Conservation (phyloP, 2,888 invertebrate species). For the Horisme vitalbata region DNA sequence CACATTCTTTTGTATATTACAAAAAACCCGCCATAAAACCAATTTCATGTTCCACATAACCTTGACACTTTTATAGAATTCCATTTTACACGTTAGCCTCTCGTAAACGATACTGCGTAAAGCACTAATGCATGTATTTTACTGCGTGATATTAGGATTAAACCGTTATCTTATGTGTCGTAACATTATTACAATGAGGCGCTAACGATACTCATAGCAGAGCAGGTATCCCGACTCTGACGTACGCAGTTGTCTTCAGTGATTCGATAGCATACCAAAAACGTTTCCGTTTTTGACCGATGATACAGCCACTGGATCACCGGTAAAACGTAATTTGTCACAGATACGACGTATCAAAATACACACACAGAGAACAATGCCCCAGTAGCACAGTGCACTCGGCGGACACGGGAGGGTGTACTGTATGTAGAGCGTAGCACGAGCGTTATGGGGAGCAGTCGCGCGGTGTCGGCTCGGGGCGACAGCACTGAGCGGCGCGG, state of each 20-base stretch:
- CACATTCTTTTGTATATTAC: constrained; percentile 21
- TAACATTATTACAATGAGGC: constrained; percentile 63
- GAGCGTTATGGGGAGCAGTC: constrained; percentile 29
- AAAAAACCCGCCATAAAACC: constrained; percentile 35
- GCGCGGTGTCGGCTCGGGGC: constrained; percentile 32
- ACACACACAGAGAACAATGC: constrained; percentile 61
- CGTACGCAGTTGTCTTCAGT: constrained; percentile 44
- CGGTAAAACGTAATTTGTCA: constrained; percentile 40
- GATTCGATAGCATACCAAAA: constrained; percentile 64
- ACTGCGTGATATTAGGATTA: constrained; percentile 73
- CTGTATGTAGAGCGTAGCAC: constrained; percentile 24
- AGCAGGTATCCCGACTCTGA: constrained; percentile 39
- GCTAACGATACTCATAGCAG: constrained; percentile 44
- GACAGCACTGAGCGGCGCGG: constrained; percentile 52
- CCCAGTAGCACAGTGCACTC: constrained; percentile 65
- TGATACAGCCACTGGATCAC: constrained; percentile 38
- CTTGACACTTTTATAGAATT: constrained; percentile 55
- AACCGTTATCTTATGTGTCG: constrained; percentile 71
- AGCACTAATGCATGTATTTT: constrained; percentile 73
- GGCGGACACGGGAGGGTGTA: constrained; percentile 34
- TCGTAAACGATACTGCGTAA: constrained; percentile 46
- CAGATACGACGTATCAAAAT: constrained; percentile 43
- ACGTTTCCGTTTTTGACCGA: constrained; percentile 34
- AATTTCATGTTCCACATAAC: constrained; percentile 47
- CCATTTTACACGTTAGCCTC: constrained; percentile 50